Base-by-base conservation (phyloP, 2,888 invertebrate genomes). In the Lasioglossum calceatum region DNA sequence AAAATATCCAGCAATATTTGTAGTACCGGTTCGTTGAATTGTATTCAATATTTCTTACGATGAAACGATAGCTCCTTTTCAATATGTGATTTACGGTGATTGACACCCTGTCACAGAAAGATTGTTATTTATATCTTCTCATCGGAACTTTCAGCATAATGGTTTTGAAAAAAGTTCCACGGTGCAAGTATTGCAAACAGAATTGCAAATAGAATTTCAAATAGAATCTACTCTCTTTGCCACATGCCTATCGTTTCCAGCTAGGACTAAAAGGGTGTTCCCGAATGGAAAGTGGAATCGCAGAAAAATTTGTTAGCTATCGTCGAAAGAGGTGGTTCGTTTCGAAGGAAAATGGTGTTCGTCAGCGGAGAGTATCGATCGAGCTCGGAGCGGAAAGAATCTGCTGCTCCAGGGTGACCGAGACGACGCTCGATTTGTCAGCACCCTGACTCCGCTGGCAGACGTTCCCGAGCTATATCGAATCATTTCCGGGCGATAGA, bases 401-500 rank as follows among this genome's bases (percentile, higher is more conserved):
- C 80, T 86, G 58, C 79, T 58, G 81, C 73, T 81, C 71, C 83
- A 84, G 75, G 82, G 86, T 87, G 87, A 89, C 83, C 86, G 80
- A 85, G 88, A 67, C 83, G 91, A 87, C 86, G 86, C 87, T 91
- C 88, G 87, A 91, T 91, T 89, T 87, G 89, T 88, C 91, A 89
- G 80, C 81, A 85, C 86, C 84, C 87, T 85, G 85, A 87, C 81
- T 85, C 54, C 79, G 77, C 82, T 84, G 86, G 54, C 87, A 81
- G 87, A 86, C 87, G 87, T 86, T 88, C 89, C 85, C 81, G 76
- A 58, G 88, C 86, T 80, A 82, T 86, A 88, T 90, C 92, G 91
- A 92, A 93, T 93, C 92, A 92, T 92, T 93, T 94, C 93, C 93
- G 92, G 87, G 76, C 92, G 92, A 93, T 91, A 86, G 91, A 88